Evolutionary conservation across 2,113 vertebrate species (phyloP), one percentile per base, ranked within the genome.

Genomic region (Sinocyclocheilus anshuiensis): DNA sequence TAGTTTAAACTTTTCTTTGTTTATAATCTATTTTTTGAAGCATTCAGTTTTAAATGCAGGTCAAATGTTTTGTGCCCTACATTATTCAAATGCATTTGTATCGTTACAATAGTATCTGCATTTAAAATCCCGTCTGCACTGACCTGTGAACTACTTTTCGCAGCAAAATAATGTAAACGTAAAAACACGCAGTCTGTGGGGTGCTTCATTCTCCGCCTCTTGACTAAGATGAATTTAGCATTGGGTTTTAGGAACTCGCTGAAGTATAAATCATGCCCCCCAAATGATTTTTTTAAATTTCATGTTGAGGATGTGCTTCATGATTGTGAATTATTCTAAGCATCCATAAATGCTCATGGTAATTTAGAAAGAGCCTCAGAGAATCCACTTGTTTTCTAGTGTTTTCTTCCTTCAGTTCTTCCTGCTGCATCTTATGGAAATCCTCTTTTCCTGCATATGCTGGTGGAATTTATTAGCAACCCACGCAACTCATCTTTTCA

Each of bases 311-410:
- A 92, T 87, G 78, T 89, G 87, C 87, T 90, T 77, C 83, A 81
- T 78, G 84, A 87, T 87, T 90, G 87, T 89, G 88, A 86, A 85
- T 91, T 90, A 90, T 90, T 88, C 77, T 87, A 81, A 88, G 90
- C 89, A 90, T 90, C 89, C 83, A 88, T 91, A 93, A 92, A 86
- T 65, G 78, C 85, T 82, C 33, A 8, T 76, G 63, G 85, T 88
- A 81, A 88, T 87, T 88, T 86, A 82, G n/a, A 84, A 87, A 86
- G 67, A 55, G 86, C 69, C 76, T 85, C 13, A 12, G 69, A 85
- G 83, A 61, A 84, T 85, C 67, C 55, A 80, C 65, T 81, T 83
- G 55, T 81, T 39, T 24, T 81, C 22, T 74, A 85, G 86, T 81
- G 61, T 45, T 84, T 75, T 72, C 29, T 26, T 79, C 69, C 61